Conservation (phyloP, 2,113 vertebrate genomes). For the Felis chaus region DNA sequence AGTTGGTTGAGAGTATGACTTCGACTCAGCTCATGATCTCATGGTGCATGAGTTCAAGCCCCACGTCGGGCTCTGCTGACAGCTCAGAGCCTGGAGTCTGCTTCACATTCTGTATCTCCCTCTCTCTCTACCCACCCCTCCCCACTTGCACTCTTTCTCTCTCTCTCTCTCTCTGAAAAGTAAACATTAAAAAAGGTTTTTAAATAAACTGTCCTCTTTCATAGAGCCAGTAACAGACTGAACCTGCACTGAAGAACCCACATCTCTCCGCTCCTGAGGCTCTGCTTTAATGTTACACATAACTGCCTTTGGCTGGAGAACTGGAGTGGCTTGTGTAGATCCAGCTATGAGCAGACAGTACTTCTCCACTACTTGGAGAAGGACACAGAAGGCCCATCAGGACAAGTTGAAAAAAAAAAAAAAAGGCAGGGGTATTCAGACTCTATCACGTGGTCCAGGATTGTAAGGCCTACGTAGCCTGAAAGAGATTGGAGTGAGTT, state of each 20-base stretch:
- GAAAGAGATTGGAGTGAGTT: background rate
- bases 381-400: background rate
- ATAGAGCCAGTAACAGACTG: background rate
- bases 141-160: no score
- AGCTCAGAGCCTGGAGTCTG: no score
- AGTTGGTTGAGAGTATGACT: no score
- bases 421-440: background rate
- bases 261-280: background rate
- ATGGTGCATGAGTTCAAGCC: no score
- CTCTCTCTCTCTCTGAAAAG: no score
- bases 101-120: no score
- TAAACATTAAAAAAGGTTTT: no score
- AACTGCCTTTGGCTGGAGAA: background rate
- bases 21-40: no score
- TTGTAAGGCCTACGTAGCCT: background rate
- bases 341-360: background rate
- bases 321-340: background rate
- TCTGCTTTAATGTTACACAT: background rate
- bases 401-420: background rate
- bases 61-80: no score
- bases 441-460: no score
- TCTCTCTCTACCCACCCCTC: no score
- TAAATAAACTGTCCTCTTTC: background rate
- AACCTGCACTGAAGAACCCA: background rate
- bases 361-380: background rate